These are phyloP conservation scores for Tinea semifulvella DNA, from an alignment of 2,888 invertebrate species.

Conservation along the genomic window DNA sequence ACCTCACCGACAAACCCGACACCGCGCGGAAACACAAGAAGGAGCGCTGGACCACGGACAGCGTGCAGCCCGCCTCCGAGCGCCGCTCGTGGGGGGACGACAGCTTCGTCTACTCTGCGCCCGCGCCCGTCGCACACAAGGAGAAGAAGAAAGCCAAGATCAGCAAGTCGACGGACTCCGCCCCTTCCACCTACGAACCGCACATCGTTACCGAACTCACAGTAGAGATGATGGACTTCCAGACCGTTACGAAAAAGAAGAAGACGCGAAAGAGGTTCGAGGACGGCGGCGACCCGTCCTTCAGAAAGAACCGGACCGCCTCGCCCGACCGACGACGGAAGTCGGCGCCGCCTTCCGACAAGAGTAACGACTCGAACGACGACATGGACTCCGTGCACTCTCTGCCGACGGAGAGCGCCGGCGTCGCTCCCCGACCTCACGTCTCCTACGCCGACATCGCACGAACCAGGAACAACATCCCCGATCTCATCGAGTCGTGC, in stretches of 20 bases:
- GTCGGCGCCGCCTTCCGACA: slow-evolving; percentile 85
- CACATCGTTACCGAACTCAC: slow-evolving; percentile 50
- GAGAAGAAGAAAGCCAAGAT: slow-evolving; percentile 16
- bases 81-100: slow-evolving; percentile 76
- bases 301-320: slow-evolving; percentile 16
- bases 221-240: slow-evolving; percentile 76
- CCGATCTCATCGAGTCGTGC: slow-evolving; percentile 61
- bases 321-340: slow-evolving; percentile 56
- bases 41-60: background rate
- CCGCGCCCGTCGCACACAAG: slow-evolving; percentile 4
- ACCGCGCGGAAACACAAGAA: background rate
- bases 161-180: slow-evolving; percentile 24
- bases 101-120: slow-evolving; percentile 35
- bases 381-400: slow-evolving; percentile 88
- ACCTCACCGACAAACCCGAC: slow-evolving; percentile 63
- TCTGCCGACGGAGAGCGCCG: slow-evolving; percentile 68
- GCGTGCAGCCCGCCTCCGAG: slow-evolving; percentile 31
- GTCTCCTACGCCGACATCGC: slow-evolving; percentile 73
- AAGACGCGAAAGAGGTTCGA: slow-evolving; percentile 76
- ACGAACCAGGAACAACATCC: slow-evolving; percentile 56
- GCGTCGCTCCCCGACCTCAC: slow-evolving; percentile 23
- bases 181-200: slow-evolving; percentile 18
- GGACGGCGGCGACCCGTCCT: slow-evolving; percentile 27
- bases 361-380: slow-evolving; percentile 81
- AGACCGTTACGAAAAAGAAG: slow-evolving; percentile 82